Base-by-base conservation (phyloP, 2,113 vertebrate genomes). In the Hirundichthys speculiger region DNA sequence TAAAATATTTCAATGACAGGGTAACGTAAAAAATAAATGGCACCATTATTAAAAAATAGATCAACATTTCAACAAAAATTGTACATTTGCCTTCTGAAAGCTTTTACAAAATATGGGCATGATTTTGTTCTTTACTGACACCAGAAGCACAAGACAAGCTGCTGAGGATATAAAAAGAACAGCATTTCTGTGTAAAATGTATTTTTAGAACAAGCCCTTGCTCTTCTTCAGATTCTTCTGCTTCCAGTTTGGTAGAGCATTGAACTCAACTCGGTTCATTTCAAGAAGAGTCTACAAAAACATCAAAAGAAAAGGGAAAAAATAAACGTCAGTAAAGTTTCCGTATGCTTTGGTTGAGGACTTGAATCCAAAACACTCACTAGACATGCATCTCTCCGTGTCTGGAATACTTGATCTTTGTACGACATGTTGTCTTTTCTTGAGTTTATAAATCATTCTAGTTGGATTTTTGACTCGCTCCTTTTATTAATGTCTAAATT, bases 161-260 rank as follows among this genome's bases (percentile, higher is more conserved):
- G 47, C 53, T 38, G 27, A 47, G 21, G 57, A 69, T 5, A 54
- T n/a, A 18, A 40, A 25, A 18, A 18, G 11, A 51, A 27, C 13
- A 41, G 9, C 42, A 47, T 50, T 34, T 56, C 57, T 60, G 56
- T 49, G 68, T 22, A 74, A 59, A 75, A 54, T 47, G 6, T 7
- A 16, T 4, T 64, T 87, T 90, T 86, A 94, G 84, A 94, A 93
- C 52, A 94, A 89, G 46, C 77, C 88, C 71, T 93, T 94, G 83
- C 83, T 88, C 72, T 94, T 93, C 79, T 94, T 94, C 77, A 92
- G 84, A 49, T 93, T 94, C 66, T 92, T 88, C 57, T 94, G 93
- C 64, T 93, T 93, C 93, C 93, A 94, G 90, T 89, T 91, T 51
- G 93, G 93, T 75, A 93, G 80, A 11, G 87, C 71, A 16, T 88